phyloP scores from a whole-genome alignment of 92 coral and sea anemone species.

The Isaurus tuberculatus region DNA sequence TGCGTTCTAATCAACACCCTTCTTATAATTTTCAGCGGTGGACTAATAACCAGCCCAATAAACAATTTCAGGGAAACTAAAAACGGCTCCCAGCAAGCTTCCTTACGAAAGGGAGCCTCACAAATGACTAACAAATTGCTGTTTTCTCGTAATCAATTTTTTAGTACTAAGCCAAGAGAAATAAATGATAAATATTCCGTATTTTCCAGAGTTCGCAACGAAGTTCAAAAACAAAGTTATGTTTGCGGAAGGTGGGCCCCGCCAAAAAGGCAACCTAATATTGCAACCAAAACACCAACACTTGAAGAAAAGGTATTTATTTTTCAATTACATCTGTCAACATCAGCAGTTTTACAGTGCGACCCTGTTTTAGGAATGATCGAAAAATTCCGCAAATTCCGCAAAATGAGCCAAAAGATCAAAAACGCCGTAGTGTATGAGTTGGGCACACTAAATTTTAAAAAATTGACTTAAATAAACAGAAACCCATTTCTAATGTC shows the following conservation, averaged over 20 bases:
- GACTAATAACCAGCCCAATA: neutral
- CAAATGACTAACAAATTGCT: neutral
- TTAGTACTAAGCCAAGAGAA: neutral
- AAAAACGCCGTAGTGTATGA: no score
- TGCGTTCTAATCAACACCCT: conserved; percentile 6
- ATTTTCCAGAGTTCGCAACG: neutral
- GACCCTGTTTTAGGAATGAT: no score
- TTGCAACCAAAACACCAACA: neutral
- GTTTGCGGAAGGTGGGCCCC: neutral
- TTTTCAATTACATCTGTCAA: no score
- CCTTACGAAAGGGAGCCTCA: neutral
- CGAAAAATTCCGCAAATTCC: no score
- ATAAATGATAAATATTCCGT: neutral
- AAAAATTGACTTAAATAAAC: no score
- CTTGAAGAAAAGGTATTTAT: no score
- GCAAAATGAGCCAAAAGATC: no score
- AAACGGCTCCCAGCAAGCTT: neutral
- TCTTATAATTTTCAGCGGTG: neutral
- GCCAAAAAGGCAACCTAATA: neutral
- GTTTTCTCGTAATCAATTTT: neutral
- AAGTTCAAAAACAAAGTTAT: neutral
- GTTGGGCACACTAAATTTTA: no score
- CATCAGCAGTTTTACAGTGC: no score
- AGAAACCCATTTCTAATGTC: no score
- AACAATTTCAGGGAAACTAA: neutral